Evolutionary conservation across 2,888 invertebrate species (phyloP).

Genomic region (Epistrophe grossulariae): DNA sequence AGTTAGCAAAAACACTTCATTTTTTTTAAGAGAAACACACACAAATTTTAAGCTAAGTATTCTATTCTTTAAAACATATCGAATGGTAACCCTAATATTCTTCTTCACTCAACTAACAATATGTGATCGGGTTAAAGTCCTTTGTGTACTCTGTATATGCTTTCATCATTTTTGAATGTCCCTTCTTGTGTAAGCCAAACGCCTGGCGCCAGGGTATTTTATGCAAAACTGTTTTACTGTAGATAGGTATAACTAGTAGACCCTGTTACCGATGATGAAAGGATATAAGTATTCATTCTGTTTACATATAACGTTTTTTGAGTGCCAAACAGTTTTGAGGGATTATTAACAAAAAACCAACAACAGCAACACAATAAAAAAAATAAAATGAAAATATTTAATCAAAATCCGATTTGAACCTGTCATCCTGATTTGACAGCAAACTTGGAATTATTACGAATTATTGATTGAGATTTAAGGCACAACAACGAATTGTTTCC

Average conservation of each 20-base stretch:
- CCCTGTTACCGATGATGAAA: constrained; percentile 37
- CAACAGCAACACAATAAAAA: too few relatives aligned
- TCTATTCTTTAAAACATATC: too few relatives aligned
- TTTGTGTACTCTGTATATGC: constrained; percentile 16
- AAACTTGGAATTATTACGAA: constrained; percentile 48
- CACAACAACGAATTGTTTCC: constrained; percentile 24
- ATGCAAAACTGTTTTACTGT: constrained; percentile 55
- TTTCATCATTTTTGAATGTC: constrained; percentile 29
- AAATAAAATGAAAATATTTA: constrained; percentile 28
- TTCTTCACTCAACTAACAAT: constrained; percentile 19
- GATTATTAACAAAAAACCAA: constrained; percentile 39
- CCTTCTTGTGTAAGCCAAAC: constrained; percentile 18
- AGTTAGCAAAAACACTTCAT: too few relatives aligned
- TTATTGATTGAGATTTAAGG: constrained; percentile 57
- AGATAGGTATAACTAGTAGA: neutral
- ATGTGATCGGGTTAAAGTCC: constrained; percentile 35
- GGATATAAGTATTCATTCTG: constrained; percentile 1
- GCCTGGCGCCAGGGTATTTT: constrained; percentile 20
- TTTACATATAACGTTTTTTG: constrained; percentile 20
- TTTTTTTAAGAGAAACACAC: too few relatives aligned
- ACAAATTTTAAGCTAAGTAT: too few relatives aligned
- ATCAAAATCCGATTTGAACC: constrained; percentile 63
- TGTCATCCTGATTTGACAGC: constrained; percentile 66
- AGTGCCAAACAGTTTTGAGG: constrained; percentile 30
- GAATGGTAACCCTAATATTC: neutral